Conservation (phyloP, 2,888 invertebrate species). For the Thymelicus sylvestris region DNA sequence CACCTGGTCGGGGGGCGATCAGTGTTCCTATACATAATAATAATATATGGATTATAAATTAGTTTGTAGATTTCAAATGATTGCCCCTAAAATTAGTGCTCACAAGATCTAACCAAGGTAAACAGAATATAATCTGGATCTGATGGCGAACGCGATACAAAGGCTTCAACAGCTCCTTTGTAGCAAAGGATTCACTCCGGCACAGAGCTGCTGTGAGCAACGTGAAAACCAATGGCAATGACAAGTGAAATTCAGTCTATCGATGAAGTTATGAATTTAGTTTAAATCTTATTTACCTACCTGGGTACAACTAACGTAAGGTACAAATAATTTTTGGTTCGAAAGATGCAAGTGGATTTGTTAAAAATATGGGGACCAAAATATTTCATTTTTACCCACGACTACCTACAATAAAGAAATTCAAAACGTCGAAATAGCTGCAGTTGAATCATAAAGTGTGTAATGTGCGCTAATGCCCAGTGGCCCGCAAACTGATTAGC, state of each 20-base stretch:
- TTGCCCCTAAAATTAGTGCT: background rate
- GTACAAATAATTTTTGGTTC: no score
- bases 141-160: constrained; percentile 4
- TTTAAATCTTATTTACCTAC: no score
- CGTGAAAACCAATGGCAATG: background rate
- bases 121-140: background rate
- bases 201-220: background rate
- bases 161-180: constrained; percentile 1
- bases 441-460: constrained; percentile 45
- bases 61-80: background rate
- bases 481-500: constrained; percentile 69
- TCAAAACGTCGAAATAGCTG: background rate
- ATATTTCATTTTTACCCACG: no score
- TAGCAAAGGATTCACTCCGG: background rate
- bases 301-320: background rate
- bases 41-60: background rate
- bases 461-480: constrained; percentile 67
- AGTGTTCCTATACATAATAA: no score
- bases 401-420: background rate
- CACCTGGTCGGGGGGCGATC: no score
- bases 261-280: background rate
- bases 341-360: no score
- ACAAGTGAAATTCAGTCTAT: background rate
- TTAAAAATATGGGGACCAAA: no score
- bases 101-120: background rate